Evolutionary conservation across 2,797 vertebrate genomes (phyloP).

Genomic region (Poeciliopsis turneri): DNA sequence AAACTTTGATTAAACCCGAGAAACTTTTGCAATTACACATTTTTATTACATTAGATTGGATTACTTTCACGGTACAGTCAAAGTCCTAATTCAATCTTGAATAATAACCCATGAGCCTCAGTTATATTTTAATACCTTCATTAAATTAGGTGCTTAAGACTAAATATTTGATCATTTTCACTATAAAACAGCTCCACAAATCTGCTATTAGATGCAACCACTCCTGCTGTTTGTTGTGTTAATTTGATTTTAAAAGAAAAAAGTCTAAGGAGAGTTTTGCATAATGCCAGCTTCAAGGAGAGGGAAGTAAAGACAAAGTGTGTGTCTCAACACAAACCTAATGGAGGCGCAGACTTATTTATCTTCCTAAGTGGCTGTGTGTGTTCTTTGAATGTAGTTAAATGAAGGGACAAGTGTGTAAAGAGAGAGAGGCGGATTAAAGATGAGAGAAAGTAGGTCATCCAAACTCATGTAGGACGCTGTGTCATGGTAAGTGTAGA

Average conservation of each 20-base stretch:
- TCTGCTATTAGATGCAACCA: neutral
- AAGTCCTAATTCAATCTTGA: slow-evolving; percentile 1
- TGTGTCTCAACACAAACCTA: slow-evolving; percentile 41
- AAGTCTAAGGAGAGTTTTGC: slow-evolving; percentile 16
- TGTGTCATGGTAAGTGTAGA: slow-evolving; percentile 51
- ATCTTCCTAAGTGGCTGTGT: slow-evolving; percentile 68
- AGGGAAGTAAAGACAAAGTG: neutral
- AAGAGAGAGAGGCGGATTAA: slow-evolving; percentile 39
- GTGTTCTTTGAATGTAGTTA: slow-evolving; percentile 70
- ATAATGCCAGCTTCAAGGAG: slow-evolving; percentile 20
- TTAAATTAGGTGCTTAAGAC: slow-evolving; percentile 1
- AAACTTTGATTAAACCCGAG: neutral
- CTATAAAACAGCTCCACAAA: neutral
- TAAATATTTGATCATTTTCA: neutral
- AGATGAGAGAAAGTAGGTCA: slow-evolving; percentile 73
- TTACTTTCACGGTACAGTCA: neutral
- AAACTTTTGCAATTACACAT: neutral
- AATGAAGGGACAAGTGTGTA: slow-evolving; percentile 56
- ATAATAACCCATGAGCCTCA: neutral
- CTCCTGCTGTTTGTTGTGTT: neutral
- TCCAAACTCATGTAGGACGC: slow-evolving; percentile 54
- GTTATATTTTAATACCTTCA: slow-evolving; percentile 3
- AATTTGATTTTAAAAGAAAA: slow-evolving; percentile 8
- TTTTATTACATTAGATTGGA: neutral
- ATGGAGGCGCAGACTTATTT: slow-evolving; percentile 60